Percentiles rank a stretch among this genome's conserved stretches.
Conservation (phyloP, 1,140 invertebrate genomes). For the Leucophenga varia region DNA sequence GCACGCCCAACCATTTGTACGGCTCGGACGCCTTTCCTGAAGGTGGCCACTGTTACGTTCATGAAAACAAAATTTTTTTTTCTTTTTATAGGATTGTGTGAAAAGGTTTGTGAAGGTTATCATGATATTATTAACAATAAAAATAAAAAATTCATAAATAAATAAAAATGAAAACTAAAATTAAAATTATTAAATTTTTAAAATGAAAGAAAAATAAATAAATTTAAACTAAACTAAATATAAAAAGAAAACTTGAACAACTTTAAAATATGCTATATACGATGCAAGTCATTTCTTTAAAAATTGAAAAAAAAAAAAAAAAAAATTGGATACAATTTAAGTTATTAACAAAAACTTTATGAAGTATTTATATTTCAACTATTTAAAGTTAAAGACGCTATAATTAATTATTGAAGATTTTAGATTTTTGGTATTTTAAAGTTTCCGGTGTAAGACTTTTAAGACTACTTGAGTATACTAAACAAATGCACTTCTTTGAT, state of each 20-base stretch:
- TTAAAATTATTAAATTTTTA: conserved; percentile 13
- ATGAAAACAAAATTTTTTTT: conserved; percentile 57
- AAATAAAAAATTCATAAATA: conserved; percentile 9
- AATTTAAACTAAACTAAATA: conserved; percentile 7
- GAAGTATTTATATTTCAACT: too few species aligned
- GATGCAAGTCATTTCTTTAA: too few species aligned
- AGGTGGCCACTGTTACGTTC: conserved; percentile 86
- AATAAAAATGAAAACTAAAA: conserved; percentile 26
- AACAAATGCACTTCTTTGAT: too few species aligned
- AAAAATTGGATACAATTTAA: too few species aligned
- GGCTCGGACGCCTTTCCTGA: conserved; percentile 99
- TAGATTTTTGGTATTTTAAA: too few species aligned
- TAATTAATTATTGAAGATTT: too few species aligned
- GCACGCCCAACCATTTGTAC: conserved; percentile 96
- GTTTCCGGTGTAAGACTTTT: too few species aligned
- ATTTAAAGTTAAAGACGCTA: too few species aligned
- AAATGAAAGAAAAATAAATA: conserved; percentile 14
- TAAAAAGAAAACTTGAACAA: conserved; percentile 15
- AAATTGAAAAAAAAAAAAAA: too few species aligned
- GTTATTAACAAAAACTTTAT: too few species aligned
- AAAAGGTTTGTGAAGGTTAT: conserved; percentile 54
- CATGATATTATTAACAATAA: conserved; percentile 1
- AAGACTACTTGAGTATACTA: too few species aligned
- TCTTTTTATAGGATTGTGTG: conserved; percentile 56
- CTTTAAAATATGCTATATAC: too few species aligned